Evolutionary conservation across 2,888 invertebrate species (phyloP).

Genomic region (Sepioteuthis lessoniana): DNA sequence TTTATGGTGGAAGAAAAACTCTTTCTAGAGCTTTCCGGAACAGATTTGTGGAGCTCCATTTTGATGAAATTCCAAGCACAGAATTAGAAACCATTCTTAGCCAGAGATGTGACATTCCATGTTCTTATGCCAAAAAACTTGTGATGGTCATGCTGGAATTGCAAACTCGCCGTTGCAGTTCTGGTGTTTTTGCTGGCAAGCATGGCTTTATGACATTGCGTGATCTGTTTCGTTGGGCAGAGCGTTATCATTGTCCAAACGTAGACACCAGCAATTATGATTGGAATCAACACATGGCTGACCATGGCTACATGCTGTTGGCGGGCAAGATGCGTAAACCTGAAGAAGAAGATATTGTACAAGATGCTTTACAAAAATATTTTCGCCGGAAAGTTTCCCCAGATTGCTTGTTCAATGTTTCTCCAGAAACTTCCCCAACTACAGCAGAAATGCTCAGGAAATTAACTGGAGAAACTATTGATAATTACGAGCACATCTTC

Average conservation of each 20-base stretch:
- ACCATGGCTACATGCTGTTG: slow-evolving; percentile 88
- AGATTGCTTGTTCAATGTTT: slow-evolving; percentile 81
- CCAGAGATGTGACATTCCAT: slow-evolving; percentile 89
- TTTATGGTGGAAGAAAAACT: slow-evolving; percentile 97
- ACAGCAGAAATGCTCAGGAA: slow-evolving; percentile 76
- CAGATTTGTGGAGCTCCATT: slow-evolving; percentile 96
- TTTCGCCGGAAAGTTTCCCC: slow-evolving; percentile 85
- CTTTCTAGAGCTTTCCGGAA: slow-evolving; percentile 97
- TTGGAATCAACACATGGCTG: slow-evolving; percentile 97
- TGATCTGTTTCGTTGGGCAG: slow-evolving; percentile 96
- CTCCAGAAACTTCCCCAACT: slow-evolving; percentile 82
- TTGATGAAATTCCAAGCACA: slow-evolving; percentile 89
- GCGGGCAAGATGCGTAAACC: slow-evolving; percentile 91
- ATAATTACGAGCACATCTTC: slow-evolving; percentile 86
- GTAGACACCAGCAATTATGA: slow-evolving; percentile 81
- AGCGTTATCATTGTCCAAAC: slow-evolving; percentile 84
- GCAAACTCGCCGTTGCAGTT: slow-evolving; percentile 85
- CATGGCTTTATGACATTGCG: slow-evolving; percentile 92
- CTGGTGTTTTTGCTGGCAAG: slow-evolving; percentile 92
- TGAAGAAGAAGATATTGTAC: slow-evolving; percentile 88
- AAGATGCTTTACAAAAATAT: slow-evolving; percentile 80
- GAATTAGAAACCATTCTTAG: slow-evolving; percentile 93
- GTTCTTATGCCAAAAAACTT: slow-evolving; percentile 90
- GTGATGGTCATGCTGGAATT: slow-evolving; percentile 92
- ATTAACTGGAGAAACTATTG: slow-evolving; percentile 58